Evolutionary conservation across 2,888 invertebrate species (phyloP), one percentile per base, ranked within the genome.

Genomic region (Keiferia lycopersicella): DNA sequence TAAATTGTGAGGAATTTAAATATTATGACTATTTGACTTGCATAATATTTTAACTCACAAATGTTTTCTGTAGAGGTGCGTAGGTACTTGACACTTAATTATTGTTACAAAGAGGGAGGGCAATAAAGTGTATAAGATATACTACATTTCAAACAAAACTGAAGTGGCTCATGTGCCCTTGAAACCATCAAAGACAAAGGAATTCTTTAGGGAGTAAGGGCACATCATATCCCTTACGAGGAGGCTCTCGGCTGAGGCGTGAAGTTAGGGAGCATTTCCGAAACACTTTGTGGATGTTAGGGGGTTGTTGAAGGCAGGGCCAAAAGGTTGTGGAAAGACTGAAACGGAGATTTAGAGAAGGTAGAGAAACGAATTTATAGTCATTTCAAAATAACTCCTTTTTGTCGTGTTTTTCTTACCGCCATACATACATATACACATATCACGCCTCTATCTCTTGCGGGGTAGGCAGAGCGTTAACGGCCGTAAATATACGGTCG

Each of bases 221-320:
- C 26, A 53, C 26, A 26, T 53, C 51, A 53, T 53, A 53, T 53
- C 51, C 51, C 26, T 26, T 53, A 26, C 51, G 14, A 53, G 51
- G 11, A 14, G 51, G 4, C 51, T 14, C 51, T 53, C 22, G 22
- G 51, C 51, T 22, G 11, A 26, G 12, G 22, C 50, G 18, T 50
- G 20, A 50, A 53, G 22, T 53, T 53, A 14, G 51, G 51, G 22
- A 22, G 22, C 51, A 14, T 14, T 53, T 53, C 22, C 3, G 51
- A 14, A 53, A 53, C 51, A 53, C 22, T 26, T 26, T 53, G 14
- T 8, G 0, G 12, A 53, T 53, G 51, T 53, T 14, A 26, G 14
- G 51, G 14, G 51, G 3, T 53, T 53, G 26, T 53, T 53, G 51
- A 53, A 53, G 22, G 51, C 51, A 53, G 26, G 51, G 50, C 20